These are phyloP conservation scores for Triplophysa siluroides DNA, from an alignment of 2,113 vertebrate genomes.

Conservation along the genomic window DNA sequence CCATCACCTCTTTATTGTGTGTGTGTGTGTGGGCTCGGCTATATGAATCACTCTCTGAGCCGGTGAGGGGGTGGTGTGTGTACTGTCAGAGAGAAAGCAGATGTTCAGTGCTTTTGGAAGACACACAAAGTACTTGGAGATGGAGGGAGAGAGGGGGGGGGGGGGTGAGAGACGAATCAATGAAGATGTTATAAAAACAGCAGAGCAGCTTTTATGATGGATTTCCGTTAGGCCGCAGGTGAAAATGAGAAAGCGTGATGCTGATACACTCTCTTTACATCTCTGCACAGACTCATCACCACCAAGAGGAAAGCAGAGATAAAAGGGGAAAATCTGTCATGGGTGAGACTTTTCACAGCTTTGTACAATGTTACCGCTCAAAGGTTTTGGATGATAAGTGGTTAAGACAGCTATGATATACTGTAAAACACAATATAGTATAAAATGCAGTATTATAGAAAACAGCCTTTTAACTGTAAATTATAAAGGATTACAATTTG, in stretches of 20 bases:
- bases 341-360: neutral
- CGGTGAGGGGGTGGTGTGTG: conserved; percentile 32
- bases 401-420: too few relatives aligned
- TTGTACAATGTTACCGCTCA: neutral
- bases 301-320: conserved; percentile 5
- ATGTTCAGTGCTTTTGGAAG: conserved; percentile 35
- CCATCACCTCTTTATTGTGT: neutral
- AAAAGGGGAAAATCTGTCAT: neutral
- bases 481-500: too few relatives aligned
- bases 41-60: conserved; percentile 45
- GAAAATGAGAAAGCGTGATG: conserved; percentile 21
- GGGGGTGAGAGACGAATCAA: conserved; percentile 61
- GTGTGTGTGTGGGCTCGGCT: conserved; percentile 31
- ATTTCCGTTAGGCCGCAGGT: conserved; percentile 49
- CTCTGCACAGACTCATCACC: conserved; percentile 29
- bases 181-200: conserved; percentile 64
- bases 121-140: conserved; percentile 19
- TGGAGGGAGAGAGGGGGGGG: conserved; percentile 41
- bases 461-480: too few relatives aligned
- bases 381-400: neutral
- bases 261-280: conserved; percentile 12
- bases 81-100: conserved; percentile 37
- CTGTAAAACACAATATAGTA: too few relatives aligned
- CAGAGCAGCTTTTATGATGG: conserved; percentile 46
- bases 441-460: too few relatives aligned